phyloP scores from a whole-genome alignment of 2,113 vertebrate genomes.

The Pogona vitticeps region DNA sequence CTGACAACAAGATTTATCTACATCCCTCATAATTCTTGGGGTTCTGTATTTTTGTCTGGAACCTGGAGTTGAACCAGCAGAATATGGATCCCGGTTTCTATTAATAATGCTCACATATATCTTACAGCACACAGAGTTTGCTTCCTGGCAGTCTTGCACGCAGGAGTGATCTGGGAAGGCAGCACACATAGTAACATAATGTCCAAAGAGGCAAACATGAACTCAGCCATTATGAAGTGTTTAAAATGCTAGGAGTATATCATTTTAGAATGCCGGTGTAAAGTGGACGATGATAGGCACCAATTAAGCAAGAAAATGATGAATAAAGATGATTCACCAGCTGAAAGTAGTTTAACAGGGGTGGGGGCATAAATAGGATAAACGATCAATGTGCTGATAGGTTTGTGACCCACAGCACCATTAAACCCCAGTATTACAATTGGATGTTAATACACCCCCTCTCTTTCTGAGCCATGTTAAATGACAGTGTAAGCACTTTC shows the following conservation, averaged over 20 bases:
- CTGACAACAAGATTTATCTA: too few relatives aligned
- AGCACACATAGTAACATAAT: neutral
- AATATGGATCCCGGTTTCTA: too few relatives aligned
- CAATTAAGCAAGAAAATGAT: slow-evolving; percentile 23
- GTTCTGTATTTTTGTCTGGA: too few relatives aligned
- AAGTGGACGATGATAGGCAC: slow-evolving; percentile 5
- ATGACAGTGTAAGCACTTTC: slow-evolving; percentile 11
- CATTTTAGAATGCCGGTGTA: slow-evolving; percentile 4
- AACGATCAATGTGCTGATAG: slow-evolving; percentile 21
- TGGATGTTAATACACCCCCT: neutral
- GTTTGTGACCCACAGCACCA: slow-evolving; percentile 18
- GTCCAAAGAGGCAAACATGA: neutral
- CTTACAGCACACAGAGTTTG: neutral
- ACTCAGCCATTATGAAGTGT: neutral
- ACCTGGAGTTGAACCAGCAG: too few relatives aligned
- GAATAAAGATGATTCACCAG: slow-evolving; percentile 26
- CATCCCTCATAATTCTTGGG: too few relatives aligned
- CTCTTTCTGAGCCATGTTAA: neutral
- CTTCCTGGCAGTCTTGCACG: neutral
- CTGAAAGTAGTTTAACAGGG: slow-evolving; percentile 11
- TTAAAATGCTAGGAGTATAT: neutral
- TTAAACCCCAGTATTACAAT: slow-evolving; percentile 14
- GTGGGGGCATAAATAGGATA: slow-evolving; percentile 17
- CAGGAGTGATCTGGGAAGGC: neutral
- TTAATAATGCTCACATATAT: too few relatives aligned